Percentiles rank a stretch among this genome's conserved stretches.
Evolutionary conservation across 2,888 invertebrate species (phyloP).

Genomic region (Eupithecia dodoneata): DNA sequence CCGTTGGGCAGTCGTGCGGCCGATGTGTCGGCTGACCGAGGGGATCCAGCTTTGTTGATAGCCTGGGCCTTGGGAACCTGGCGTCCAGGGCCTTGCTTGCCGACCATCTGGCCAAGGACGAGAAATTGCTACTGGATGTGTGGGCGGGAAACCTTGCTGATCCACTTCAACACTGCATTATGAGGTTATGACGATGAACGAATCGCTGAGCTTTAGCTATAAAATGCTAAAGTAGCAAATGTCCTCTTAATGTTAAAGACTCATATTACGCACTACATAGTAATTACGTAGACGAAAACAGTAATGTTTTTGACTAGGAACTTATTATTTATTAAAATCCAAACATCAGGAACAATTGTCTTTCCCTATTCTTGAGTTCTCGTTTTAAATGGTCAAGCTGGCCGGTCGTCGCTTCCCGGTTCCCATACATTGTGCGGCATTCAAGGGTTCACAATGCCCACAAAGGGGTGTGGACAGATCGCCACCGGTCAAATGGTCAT

Average conservation of each 20-base stretch:
- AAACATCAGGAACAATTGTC: slow-evolving; percentile 35
- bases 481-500: slow-evolving; percentile 82
- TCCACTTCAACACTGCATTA: background rate
- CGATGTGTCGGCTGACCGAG: slow-evolving; percentile 53
- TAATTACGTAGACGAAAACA: background rate
- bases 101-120: background rate
- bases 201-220: background rate
- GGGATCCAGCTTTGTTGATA: slow-evolving; percentile 57
- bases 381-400: slow-evolving; percentile 68
- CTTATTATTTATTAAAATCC: slow-evolving; percentile 16
- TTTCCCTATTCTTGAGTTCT: slow-evolving; percentile 50
- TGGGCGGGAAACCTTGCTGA: background rate
- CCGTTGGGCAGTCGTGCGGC: slow-evolving; percentile 69
- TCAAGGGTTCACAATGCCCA: slow-evolving; percentile 76
- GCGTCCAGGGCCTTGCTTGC: background rate
- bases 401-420: slow-evolving; percentile 74
- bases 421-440: slow-evolving; percentile 74
- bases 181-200: background rate
- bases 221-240: background rate
- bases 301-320: background rate
- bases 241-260: background rate
- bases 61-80: slow-evolving; percentile 57
- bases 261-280: background rate
- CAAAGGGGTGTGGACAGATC: slow-evolving; percentile 82
- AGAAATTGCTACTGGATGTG: background rate